phyloP scores from a whole-genome alignment of 2,113 vertebrate genomes.

The Myocastor coypus region DNA sequence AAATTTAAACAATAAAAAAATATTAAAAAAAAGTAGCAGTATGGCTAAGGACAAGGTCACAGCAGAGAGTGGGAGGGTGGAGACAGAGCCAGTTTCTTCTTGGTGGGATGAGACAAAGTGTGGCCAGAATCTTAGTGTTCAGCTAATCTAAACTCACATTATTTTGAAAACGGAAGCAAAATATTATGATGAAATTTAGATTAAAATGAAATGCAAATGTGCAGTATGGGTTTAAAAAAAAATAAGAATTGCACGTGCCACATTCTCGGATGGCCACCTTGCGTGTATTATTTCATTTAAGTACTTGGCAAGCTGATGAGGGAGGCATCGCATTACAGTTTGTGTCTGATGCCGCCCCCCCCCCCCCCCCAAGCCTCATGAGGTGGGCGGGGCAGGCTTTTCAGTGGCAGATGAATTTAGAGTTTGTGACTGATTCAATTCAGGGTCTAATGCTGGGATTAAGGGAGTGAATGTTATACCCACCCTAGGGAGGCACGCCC shows the following conservation, averaged over 20 bases:
- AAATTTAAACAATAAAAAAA: too few species aligned
- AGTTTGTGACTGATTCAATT: background rate
- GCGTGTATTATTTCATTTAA: background rate
- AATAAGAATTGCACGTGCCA: background rate
- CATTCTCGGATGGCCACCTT: background rate
- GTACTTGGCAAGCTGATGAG: fast-evolving
- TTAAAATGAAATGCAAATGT: background rate
- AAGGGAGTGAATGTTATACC: background rate
- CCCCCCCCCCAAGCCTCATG: background rate
- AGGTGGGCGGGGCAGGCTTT: background rate
- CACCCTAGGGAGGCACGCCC: background rate
- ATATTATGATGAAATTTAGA: background rate
- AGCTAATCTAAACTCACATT: background rate
- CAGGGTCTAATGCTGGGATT: background rate
- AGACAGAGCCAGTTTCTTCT: background rate
- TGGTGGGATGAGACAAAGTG: background rate
- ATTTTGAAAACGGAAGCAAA: background rate
- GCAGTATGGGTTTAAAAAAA: background rate
- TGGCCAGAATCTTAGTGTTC: background rate
- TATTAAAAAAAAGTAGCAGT: constrained; percentile 24
- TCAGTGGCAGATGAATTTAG: background rate
- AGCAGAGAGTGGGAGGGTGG: background rate
- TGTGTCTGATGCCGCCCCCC: background rate
- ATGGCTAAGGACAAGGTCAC: constrained; percentile 37
- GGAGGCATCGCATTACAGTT: background rate